phyloP scores from a whole-genome alignment of 1,140 invertebrate species.

The Diplogasteroides magnus region DNA sequence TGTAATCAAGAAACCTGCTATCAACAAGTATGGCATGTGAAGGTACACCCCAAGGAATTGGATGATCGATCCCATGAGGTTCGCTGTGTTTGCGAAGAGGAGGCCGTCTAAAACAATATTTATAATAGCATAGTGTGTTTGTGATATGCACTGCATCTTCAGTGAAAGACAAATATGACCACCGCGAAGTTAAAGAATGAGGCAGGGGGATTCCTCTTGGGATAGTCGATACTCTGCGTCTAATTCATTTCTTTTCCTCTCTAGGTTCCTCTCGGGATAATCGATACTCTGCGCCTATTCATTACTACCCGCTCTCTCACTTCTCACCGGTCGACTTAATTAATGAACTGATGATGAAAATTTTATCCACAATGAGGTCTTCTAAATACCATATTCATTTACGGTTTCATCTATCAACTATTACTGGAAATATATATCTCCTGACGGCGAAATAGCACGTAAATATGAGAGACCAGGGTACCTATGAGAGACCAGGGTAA shows the following conservation, averaged over 20 bases:
- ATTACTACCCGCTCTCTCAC: too few species aligned
- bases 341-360: not conserved
- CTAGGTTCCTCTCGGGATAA: too few species aligned
- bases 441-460: too few species aligned
- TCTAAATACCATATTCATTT: not conserved
- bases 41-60: conserved; percentile 26
- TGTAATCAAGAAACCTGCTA: conserved; percentile 9
- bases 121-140: not conserved
- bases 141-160: not conserved
- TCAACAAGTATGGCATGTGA: conserved; percentile 21
- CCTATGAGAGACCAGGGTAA: too few species aligned
- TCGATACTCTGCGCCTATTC: too few species aligned
- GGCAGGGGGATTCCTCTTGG: too few species aligned
- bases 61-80: conserved; percentile 18
- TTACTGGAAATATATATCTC: too few species aligned
- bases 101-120: conserved; percentile 33
- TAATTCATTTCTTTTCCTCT: not conserved
- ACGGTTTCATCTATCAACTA: not conserved
- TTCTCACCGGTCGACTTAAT: too few species aligned
- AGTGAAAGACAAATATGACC: too few species aligned
- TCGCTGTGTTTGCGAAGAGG: conserved; percentile 25
- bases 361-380: not conserved
- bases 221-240: too few species aligned
- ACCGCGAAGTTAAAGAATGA: too few species aligned
- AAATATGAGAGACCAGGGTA: too few species aligned